Evolutionary conservation across 2,113 vertebrate species (phyloP).

Genomic region (Odontesthes bonariensis): DNA sequence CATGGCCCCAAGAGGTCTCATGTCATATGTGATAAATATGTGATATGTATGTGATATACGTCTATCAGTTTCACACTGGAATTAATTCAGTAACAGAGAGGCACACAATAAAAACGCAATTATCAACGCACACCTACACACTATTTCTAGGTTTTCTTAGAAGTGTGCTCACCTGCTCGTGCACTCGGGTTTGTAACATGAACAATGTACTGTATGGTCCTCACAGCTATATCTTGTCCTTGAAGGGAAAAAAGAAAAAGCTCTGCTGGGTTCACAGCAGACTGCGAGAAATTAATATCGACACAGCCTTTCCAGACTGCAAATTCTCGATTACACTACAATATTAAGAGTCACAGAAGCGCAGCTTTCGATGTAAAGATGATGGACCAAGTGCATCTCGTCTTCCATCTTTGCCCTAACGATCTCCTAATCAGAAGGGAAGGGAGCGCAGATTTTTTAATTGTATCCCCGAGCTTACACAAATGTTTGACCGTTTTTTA

Average conservation of each 20-base stretch:
- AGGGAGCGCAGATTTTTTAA: slow-evolving; percentile 37
- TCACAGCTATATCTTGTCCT: slow-evolving; percentile 10
- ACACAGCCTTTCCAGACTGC: neutral
- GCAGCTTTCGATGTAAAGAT: neutral
- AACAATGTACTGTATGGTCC: slow-evolving; percentile 1
- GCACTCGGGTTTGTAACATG: neutral
- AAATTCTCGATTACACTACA: slow-evolving; percentile 1
- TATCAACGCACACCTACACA: neutral
- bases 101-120: neutral
- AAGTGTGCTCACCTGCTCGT: neutral
- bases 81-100: neutral
- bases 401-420: slow-evolving; percentile 58
- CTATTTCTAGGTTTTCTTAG: neutral
- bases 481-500: neutral
- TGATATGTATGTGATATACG: too few relatives aligned
- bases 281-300: neutral
- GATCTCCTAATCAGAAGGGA: slow-evolving; percentile 51
- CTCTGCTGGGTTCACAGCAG: neutral
- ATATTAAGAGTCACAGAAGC: neutral
- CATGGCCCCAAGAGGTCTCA: slow-evolving; percentile 2
- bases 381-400: slow-evolving; percentile 17
- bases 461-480: slow-evolving; percentile 20
- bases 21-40: neutral
- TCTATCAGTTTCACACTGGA: neutral
- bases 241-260: neutral